Base-by-base conservation (phyloP, 2,797 vertebrate genomes). In the Caiman crocodilus region DNA sequence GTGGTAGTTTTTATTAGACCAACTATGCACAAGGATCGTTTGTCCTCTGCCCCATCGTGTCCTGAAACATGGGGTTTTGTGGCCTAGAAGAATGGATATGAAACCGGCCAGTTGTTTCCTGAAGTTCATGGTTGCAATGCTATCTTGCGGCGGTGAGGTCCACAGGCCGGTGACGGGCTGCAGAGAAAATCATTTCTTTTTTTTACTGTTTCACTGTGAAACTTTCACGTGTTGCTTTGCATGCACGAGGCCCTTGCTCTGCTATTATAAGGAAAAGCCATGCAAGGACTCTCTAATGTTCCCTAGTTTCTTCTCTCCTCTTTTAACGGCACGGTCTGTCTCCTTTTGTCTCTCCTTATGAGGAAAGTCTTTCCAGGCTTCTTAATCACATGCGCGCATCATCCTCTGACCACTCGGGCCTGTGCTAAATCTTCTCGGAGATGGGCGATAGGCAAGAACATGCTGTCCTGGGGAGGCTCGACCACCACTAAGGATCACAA, bases 391-490 rank as follows among this genome's bases (percentile, higher is more conserved):
- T 8, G 9, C 30, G 2, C 73, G 5, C 35, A 6, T 26, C 6
- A 1, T 21, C 4, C 42, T 61, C 2, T 0, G 15, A 35, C 28
- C 26, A 5, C 26, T 42, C 25, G 18, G n/a, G 17, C 12, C 12
- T 73, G 14, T 14, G 30, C 86, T 67, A 63, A 30, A 14, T 14
- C 6, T 57, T 74, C 79, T 76, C 35, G 2, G 0, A 0, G 18
- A 4, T 5, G 55, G 58, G 55, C 21, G 35, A 28, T 20, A 18
- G 15, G 89, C 73, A 5, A 6, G 69, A 64, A 10, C 1, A 0
- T 1, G 0, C 58, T 0, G 1, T n/a, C 35, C 67, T 0, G 0
- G 57, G 20, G 28, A 0, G 2, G 42, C 42, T 50, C 42, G 42
- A 50, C 42, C 42, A 10, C 42, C 42, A 10, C 1, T 0, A 2